Evolutionary conservation across 2,113 vertebrate species (phyloP), one percentile per base, ranked within the genome.

Genomic region (Spermophilus dauricus): DNA sequence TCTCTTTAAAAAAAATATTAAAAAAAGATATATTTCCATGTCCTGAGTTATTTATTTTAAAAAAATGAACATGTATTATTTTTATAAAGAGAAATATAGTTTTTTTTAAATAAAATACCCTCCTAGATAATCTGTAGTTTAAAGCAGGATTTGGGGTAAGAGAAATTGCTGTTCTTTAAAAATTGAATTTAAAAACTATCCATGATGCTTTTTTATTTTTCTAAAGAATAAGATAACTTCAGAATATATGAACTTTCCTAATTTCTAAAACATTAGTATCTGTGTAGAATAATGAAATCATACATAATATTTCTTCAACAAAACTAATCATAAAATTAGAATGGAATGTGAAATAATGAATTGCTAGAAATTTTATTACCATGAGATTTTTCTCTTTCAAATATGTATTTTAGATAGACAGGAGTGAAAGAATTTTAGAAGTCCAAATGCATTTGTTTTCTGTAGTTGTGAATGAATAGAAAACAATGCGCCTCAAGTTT

Each of bases 351-450:
- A 80, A 63, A 76, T 93, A 94, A 75, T 94, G 87, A 89, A 32
- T 89, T 82, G 58, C 34, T 95, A 61, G 72, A 88, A 84, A 56
- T 56, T 67, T 67, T 67, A 67, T 67, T 32, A 5, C 65, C 13
- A 14, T 67, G 17, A 7, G 65, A 67, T 56, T 73, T 97, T 96
- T 91, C 18, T 53, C 53, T 80, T 96, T 96, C 28, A 85, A 86
- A 34, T 32, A 37, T 45, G 22, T 89, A 80, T 73, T 96, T 88
- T 91, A 84, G 75, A 45, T 89, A 83, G 9, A 22, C 53, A 58
- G 4, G 51, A 75, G 28, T 67, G 13, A 56, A 91, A 72, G 18
- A 86, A 83, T 76, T 91, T 67, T 30, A 34, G 75, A 95, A 95
- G 51, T 80, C 58, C 12, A 96, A 80, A 32, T 76, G 14, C 6